Evolutionary conservation across 2,888 invertebrate species (phyloP), one percentile per base, ranked within the genome.

Genomic region (Lepeophtheirus nordmannii): DNA sequence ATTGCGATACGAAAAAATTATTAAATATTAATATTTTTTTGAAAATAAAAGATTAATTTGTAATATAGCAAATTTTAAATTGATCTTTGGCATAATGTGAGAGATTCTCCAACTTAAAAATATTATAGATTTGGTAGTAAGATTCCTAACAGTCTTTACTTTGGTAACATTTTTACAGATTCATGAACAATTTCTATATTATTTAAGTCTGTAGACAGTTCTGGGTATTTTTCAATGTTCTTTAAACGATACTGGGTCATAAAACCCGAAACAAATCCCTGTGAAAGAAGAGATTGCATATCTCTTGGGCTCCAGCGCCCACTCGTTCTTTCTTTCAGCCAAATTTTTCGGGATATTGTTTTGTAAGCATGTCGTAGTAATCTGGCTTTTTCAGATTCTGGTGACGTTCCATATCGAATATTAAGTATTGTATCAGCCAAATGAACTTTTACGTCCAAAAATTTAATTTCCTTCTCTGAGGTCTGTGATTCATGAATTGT

Each of bases 391-490:
- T 96, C 94, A 71, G 90, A 85, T 71, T 89, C 89, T 11, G 88
- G 83, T 5, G 86, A 89, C 17, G 93, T 91, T 58, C 96, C 96
- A 74, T 94, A 94, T n/a, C 93, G 82, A 69, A 96, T 78, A 75
- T 93, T 93, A 70, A 96, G 85, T 60, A 92, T 86, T 69, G 90
- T 89, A 74, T 89, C 89, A 57, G 84, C 81, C 0, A 91, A 89
- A 74, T 91, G 91, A 71, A 96, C 89, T 76, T 90, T 88, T 10
- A 94, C 88, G 70, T 79, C 79, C 63, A 72, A 71, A 70, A 71
- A 71, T 69, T 70, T 46, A 11, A 56, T 22, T 20, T 20, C 23
- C 22, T 38, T 38, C 14, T 53, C 56, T 3, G 37, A 37, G 23
- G 53, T 56, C 38, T 63, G 63, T 23, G 63, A 63, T n/a, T 63